Conservation (phyloP, 2,113 vertebrate species). For the Mungos mungo region DNA sequence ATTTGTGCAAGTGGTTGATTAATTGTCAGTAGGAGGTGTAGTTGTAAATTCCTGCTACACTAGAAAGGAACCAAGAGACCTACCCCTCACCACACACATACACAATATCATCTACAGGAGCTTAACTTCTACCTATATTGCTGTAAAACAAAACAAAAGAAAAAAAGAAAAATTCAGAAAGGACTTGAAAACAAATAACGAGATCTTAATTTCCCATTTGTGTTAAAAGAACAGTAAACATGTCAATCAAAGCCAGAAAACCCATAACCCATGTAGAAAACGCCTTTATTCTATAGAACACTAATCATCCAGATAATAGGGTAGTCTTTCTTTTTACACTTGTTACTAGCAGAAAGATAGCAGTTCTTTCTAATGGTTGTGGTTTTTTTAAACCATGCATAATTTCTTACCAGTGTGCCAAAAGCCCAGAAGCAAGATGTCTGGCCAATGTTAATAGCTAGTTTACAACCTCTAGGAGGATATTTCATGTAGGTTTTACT, state of each 20-base stretch:
- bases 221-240: not conserved
- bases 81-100: not conserved
- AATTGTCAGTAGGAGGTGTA: not conserved
- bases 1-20: not conserved
- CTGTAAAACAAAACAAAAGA: not conserved
- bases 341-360: not conserved
- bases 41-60: not conserved
- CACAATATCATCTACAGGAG: not conserved
- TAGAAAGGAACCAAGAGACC: not conserved
- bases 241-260: not conserved
- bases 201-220: not conserved
- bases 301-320: not conserved
- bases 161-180: not conserved
- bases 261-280: not conserved
- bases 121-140: not conserved
- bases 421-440: constrained; percentile 6
- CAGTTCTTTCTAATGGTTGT: not conserved
- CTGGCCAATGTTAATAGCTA: constrained; percentile 17
- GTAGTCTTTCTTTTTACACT: not conserved
- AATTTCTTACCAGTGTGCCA: constrained; percentile 37
- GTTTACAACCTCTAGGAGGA: not conserved
- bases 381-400: not conserved
- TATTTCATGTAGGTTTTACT: constrained; percentile 32
- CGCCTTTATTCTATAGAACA: not conserved
- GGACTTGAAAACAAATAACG: not conserved